These are phyloP conservation scores for Channa maculata DNA, from an alignment of 2,113 vertebrate species.

Conservation along the genomic window DNA sequence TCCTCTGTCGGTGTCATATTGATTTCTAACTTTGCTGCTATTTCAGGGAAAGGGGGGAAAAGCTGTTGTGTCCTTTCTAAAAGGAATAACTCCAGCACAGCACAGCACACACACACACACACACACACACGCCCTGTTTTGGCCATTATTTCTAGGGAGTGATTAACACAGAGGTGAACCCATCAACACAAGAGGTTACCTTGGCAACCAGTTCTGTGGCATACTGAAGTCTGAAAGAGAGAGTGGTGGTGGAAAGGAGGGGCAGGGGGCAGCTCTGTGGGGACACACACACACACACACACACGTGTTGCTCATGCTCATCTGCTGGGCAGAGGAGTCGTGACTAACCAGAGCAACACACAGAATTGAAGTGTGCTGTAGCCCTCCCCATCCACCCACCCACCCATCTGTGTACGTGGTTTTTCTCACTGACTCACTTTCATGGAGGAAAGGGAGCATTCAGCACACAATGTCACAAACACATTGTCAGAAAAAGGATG, in stretches of 20 bases:
- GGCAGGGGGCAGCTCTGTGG: slow-evolving; percentile 17
- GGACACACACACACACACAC: slow-evolving; percentile 33
- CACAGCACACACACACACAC: slow-evolving; percentile 1
- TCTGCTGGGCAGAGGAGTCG: slow-evolving; percentile 77
- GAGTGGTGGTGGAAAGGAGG: slow-evolving; percentile 40
- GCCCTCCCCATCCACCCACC: not conserved
- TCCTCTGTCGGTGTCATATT: slow-evolving; percentile 48
- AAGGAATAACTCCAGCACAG: slow-evolving; percentile 17
- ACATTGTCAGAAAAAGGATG: slow-evolving; percentile 5
- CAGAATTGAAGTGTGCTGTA: slow-evolving; percentile 47
- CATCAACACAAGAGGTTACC: slow-evolving; percentile 78
- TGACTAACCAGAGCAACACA: slow-evolving; percentile 73
- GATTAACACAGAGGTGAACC: slow-evolving; percentile 80
- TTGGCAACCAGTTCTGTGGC: slow-evolving; percentile 77
- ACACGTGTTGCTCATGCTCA: slow-evolving; percentile 74
- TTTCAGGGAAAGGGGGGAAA: slow-evolving; percentile 41
- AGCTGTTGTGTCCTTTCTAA: slow-evolving; percentile 28
- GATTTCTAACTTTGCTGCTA: slow-evolving; percentile 65
- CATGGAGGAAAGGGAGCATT: slow-evolving; percentile 23
- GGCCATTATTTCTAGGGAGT: slow-evolving; percentile 56
- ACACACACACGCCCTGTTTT: slow-evolving; percentile 14
- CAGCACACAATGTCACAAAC: slow-evolving; percentile 10
- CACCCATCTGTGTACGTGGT: slow-evolving; percentile 43
- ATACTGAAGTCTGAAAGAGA: slow-evolving; percentile 56
- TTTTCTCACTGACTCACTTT: slow-evolving; percentile 36